These are phyloP conservation scores for Apodemus sylvaticus DNA, from an alignment of 2,113 vertebrate species.

Conservation along the genomic window DNA sequence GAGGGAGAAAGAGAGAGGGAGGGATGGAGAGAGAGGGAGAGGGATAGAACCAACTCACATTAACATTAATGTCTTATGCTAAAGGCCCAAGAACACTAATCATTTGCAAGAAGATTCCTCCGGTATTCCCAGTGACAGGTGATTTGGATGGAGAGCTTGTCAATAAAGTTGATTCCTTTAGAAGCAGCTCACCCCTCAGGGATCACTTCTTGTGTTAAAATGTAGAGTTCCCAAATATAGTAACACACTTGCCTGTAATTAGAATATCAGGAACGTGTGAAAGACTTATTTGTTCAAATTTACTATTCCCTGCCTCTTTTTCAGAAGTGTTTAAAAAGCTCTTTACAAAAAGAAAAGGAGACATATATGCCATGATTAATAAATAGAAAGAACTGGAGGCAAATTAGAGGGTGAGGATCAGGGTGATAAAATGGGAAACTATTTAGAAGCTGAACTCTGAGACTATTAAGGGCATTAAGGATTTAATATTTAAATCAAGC, in stretches of 20 bases:
- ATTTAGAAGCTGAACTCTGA: constrained; percentile 17
- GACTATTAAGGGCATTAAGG: constrained; percentile 18
- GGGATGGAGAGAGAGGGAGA: no score
- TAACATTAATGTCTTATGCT: constrained; percentile 15
- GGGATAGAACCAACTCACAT: not conserved
- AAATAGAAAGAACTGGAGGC: constrained; percentile 27
- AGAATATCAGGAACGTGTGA: constrained; percentile 59
- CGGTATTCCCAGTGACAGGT: constrained; percentile 8
- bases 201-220: constrained; percentile 60
- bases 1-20: accelerated
- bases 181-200: not conserved
- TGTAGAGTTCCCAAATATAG: constrained; percentile 55
- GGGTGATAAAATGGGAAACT: not conserved
- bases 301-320: constrained; percentile 28
- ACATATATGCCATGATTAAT: constrained; percentile 16
- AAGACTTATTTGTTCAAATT: constrained; percentile 54
- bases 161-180: constrained; percentile 37
- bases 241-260: constrained; percentile 60
- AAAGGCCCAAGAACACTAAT: constrained; percentile 15
- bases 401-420: not conserved
- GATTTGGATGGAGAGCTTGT: constrained; percentile 36
- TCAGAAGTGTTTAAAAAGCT: constrained; percentile 26
- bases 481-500: constrained; percentile 10
- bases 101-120: constrained; percentile 4
- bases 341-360: constrained; percentile 51